Evolutionary conservation across 2,113 vertebrate genomes (phyloP), one percentile per base, ranked within the genome.

Genomic region (Phoxinus phoxinus): DNA sequence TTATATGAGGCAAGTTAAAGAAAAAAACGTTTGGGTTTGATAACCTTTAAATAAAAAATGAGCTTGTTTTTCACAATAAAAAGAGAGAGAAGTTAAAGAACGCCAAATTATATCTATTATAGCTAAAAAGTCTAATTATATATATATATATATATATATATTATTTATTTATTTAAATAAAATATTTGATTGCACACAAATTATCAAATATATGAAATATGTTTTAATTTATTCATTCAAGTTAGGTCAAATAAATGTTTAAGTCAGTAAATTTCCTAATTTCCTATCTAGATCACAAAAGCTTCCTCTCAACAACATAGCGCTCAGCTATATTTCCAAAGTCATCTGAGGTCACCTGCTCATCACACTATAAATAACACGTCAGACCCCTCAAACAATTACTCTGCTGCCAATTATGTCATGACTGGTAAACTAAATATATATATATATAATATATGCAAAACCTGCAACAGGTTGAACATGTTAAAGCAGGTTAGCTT

Each of bases 321-420:
- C 12, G 9, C 65, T 51, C 25, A 51, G 17, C 59, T 56, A 25
- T 15, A 65, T 46, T 51, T 77, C 19, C 35, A 78, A 71, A 71
- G 84, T 71, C 84, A 85, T 85, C n/a, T 85, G 48, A 85, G 84
- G 84, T 78, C 75, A 85, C 46, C 65, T 37, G 53, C 23, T 48
- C 32, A 21, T 7, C 63, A 71, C 80, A 83, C 65, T 48, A 41
- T 61, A 81, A 46, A 80, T 61, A 61, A 61, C 30, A 79, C 77
- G 21, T 41, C 69, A 72, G 37, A 72, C 35, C 23, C 83, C 41
- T 75, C 82, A 46, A 73, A 48, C 71, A 44, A 41, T 32, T 48
- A 12, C 56, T 65, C 56, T 13, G 2, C 83, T 63, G 27, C 5
- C 35, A n/a, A 78, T 58, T 23, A 58, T 21, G 6, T 56, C 30